Base-by-base conservation (phyloP, 2,888 invertebrate species). In the Eulithis testata region DNA sequence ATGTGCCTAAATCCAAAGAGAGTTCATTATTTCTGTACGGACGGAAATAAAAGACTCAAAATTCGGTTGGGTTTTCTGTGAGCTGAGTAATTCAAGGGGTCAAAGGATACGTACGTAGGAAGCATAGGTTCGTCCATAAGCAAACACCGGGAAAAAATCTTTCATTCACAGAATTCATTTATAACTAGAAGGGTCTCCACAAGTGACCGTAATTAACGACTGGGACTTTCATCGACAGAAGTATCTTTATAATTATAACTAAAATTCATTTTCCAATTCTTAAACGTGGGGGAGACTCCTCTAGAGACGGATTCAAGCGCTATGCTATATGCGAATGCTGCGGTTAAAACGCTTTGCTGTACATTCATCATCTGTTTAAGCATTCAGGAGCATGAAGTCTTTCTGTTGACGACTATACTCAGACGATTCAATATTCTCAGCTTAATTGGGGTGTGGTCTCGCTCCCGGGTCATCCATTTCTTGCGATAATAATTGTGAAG, bases 401-500 rank as follows among this genome's bases (percentile, higher is more conserved):
- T 49, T 50, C 4, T 54, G 58, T 36, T 4, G 3, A 7, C 14
- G 59, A 59, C 40, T 64, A 54, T 64, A 59, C 59, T 21, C 40
- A 31, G 14, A 54, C 36, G 43, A 64, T 54, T 64, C 50, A 64
- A 64, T 64, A 64, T 64, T 51, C 54, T 50, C 47, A 45, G 49
- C 54, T 64, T 64, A 64, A 55, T 64, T 60, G 64, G 64, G 64
- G 55, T 50, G 37, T 27, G 60, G 50, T 45, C 50, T 64, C 47
- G 58, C 52, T 49, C 54, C 31, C 9, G 50, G 43, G 51, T 55
- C 59, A 64, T 53, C n/a, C 27, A 7, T 60, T 64, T 64, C 49
- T 64, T 64, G 59, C 36, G 49, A 54, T 53, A 37, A 54, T 54
- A 59, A 54, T 59, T 55, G 49, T 53, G 27, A 58, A 49, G 40